Evolutionary conservation across 1,140 invertebrate genomes (phyloP), one percentile per base, ranked within the genome.

Genomic region (Notospermus geniculatus): DNA sequence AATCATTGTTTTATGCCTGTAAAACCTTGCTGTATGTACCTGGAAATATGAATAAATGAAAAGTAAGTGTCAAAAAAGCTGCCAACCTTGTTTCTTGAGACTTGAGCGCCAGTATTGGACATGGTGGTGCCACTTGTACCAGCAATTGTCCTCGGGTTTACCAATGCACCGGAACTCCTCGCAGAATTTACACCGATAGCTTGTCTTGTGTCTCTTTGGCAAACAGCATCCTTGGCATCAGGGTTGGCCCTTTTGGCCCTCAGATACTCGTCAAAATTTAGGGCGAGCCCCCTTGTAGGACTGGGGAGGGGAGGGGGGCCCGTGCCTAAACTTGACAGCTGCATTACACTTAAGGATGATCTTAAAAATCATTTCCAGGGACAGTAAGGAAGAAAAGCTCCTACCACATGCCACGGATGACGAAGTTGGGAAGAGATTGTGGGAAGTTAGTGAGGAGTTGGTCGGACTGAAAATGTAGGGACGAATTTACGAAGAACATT

Each of bases 131-230:
- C 57, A 59, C n/a, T 59, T 23, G 27, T 28, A 29, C 39, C 39
- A 59, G 27, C 39, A 59, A 19, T 59, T 59, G 5, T 52, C 23
- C 5, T 27, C 29, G 17, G 1, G 19, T 17, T 0, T 23, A 5
- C 45, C 57, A 53, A 59, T 59, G 29, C 57, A 59, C 1, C 54
- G 22, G 46, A 36, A 59, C n/a, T 23, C 41, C 25, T 59, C 29
- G 22, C 57, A 59, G 17, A 36, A 52, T 7, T 25, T 59, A 1
- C 57, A 59, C 41, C 57, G 13, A 39, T 53, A 59, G 7, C 54
- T 25, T 22, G 45, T 1, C 27, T 59, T 59, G n/a, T 11, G 25
- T 27, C 2, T 23, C 45, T 59, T 59, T 52, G 45, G 43, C 22
- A 59, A 32, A 28, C 28, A 23, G 11, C 30, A 23, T 59, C 39